Evolutionary conservation across 2,797 vertebrate species (phyloP), one percentile per base, ranked within the genome.

Genomic region (Ataeniobius toweri): DNA sequence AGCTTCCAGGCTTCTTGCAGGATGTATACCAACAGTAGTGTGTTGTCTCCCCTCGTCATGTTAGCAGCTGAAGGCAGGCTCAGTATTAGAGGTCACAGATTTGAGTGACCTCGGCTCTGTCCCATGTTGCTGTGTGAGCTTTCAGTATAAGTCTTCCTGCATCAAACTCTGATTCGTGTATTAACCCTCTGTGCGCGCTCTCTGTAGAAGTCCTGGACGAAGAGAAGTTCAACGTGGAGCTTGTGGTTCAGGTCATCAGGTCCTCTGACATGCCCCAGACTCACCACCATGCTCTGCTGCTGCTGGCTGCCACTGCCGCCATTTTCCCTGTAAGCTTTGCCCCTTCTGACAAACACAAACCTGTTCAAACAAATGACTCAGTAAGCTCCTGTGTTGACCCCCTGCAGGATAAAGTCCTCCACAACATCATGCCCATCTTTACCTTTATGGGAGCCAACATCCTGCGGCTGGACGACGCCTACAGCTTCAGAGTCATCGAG

Each of bases 391-490:
- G 2, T 51, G 51, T 61, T 16, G 18, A 3, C 3, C 10, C 73
- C 63, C 92, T 92, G n/a, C 92, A 99, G 98, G 98, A 98, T 80
- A 99, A 99, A 85, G 98, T 99, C 76, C 95, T 99, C 9, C 98
- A 97, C 92, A 99, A 99, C 85, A 98, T 99, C 88, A 99, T 99
- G 98, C 96, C 98, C 75, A 99, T 99, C 93, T 99, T 99, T 89
- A 99, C 98, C 28, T 99, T 99, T 92, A 99, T 99, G 98, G 98
- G 98, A 2, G 96, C 98, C 61, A 98, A 94, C 84, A 93, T 99
- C 83, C 95, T 99, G 96, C 96, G 98, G 0, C 95, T 99, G 83
- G 98, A 99, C 81, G 97, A 99, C 84, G 88, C 94, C 70, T 99
- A 99, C 92, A 99, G 98, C 63, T 99, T 99, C 93, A 96, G 98